Percentiles rank a stretch among this genome's conserved stretches.
These are phyloP conservation scores for Plotosus lineatus DNA, from an alignment of 2,113 vertebrate genomes.

Conservation along the genomic window DNA sequence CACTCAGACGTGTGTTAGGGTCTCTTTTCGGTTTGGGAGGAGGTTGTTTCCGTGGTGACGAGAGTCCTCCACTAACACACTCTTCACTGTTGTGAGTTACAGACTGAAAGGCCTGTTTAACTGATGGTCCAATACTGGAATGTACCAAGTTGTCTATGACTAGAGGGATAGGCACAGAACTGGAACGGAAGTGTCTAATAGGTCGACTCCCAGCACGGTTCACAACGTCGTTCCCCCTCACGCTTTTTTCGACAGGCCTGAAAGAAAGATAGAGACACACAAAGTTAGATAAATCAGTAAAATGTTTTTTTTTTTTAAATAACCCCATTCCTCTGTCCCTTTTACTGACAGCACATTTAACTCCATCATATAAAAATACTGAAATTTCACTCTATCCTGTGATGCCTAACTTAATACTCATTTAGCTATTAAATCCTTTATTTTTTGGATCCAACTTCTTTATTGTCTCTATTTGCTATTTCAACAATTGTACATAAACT, in stretches of 20 bases:
- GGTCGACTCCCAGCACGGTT: slow-evolving; percentile 65
- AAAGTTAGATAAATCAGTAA: slow-evolving; percentile 61
- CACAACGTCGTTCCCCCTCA: slow-evolving; percentile 69
- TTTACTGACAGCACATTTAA: slow-evolving; percentile 56
- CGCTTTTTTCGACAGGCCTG: slow-evolving; percentile 80
- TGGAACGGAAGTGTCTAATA: slow-evolving; percentile 78
- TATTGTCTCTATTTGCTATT: slow-evolving; percentile 35
- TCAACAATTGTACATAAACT: not conserved
- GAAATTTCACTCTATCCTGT: not conserved
- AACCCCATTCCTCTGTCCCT: slow-evolving; percentile 26
- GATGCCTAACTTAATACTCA: not conserved
- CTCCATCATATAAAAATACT: not conserved
- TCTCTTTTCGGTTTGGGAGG: slow-evolving; percentile 97
- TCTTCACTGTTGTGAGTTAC: slow-evolving; percentile 80
- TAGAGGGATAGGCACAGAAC: slow-evolving; percentile 76
- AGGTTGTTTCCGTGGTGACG: slow-evolving; percentile 94
- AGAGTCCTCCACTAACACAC: slow-evolving; percentile 63
- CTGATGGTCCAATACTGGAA: slow-evolving; percentile 71
- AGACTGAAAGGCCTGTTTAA: slow-evolving; percentile 82
- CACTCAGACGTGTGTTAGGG: slow-evolving; percentile 92
- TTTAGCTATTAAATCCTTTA: not conserved
- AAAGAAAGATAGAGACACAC: slow-evolving; percentile 57
- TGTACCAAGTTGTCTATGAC: slow-evolving; percentile 78
- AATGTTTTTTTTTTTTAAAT: slow-evolving; percentile 37
- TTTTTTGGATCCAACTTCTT: not conserved